phyloP scores from a whole-genome alignment of 2,113 vertebrate genomes.

The Eudyptes chrysolophus region DNA sequence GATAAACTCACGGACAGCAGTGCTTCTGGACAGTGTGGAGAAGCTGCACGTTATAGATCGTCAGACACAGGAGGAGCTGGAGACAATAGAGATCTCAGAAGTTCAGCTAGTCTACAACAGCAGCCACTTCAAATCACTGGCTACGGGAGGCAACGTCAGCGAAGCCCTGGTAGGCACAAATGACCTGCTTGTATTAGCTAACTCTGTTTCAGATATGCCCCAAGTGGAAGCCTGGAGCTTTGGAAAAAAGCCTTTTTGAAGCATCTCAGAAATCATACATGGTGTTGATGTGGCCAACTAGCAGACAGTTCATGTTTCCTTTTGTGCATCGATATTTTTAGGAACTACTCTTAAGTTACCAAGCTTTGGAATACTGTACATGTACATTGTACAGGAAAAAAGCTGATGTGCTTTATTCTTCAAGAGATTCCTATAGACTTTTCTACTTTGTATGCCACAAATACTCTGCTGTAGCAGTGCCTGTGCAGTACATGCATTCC shows the following conservation, averaged over 20 bases:
- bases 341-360: neutral
- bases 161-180: conserved; percentile 86
- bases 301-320: neutral
- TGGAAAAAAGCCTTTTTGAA: neutral
- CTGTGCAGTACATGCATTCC: neutral
- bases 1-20: conserved; percentile 92
- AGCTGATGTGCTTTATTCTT: neutral
- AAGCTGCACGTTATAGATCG: conserved; percentile 93
- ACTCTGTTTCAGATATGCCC: neutral
- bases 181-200: neutral
- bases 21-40: conserved; percentile 93
- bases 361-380: neutral
- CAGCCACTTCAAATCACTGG: conserved; percentile 97
- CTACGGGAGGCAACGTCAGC: conserved; percentile 95
- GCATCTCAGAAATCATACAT: neutral
- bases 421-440: neutral
- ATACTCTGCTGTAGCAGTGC: neutral
- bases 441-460: neutral
- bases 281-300: neutral
- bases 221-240: neutral
- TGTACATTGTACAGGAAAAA: neutral
- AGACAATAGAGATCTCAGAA: conserved; percentile 90
- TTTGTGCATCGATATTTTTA: neutral
- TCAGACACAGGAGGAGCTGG: conserved; percentile 91
- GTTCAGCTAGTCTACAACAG: conserved; percentile 96